Percentiles rank a stretch among this genome's conserved stretches.
phyloP scores from a whole-genome alignment of 1,140 invertebrate genomes.

The Lepidurus couesii region DNA sequence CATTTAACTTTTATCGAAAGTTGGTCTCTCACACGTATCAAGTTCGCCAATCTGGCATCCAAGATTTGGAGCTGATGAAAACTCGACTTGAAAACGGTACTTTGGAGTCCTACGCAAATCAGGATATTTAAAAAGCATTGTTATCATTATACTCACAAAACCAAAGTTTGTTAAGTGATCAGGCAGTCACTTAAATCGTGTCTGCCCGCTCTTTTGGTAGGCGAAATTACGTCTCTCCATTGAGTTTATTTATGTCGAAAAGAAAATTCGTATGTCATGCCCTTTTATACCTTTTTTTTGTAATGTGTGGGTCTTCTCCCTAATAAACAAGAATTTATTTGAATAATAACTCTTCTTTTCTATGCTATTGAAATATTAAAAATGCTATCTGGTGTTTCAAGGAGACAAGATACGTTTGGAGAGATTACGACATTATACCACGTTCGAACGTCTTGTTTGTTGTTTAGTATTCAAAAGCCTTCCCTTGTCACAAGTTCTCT shows the following conservation, averaged over 20 bases:
- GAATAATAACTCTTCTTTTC: background rate
- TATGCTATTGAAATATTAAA: background rate
- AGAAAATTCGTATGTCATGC: background rate
- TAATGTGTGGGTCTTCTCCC: background rate
- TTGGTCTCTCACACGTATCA: constrained; percentile 85
- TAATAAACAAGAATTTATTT: background rate
- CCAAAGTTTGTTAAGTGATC: background rate
- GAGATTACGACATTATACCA: background rate
- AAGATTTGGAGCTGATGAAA: constrained; percentile 75
- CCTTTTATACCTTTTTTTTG: background rate
- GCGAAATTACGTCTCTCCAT: background rate
- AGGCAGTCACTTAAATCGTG: background rate
- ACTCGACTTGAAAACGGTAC: constrained; percentile 72
- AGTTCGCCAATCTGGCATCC: constrained; percentile 70
- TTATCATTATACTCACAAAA: background rate
- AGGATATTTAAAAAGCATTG: background rate
- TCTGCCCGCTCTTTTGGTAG: background rate
- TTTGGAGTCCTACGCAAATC: background rate
- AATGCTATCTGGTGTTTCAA: background rate
- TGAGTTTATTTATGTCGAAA: background rate
- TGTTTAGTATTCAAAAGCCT: background rate
- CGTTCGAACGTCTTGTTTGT: background rate
- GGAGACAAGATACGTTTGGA: background rate
- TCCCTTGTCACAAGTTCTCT: background rate
- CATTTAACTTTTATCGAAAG: constrained; percentile 87